phyloP scores from a whole-genome alignment of 2,797 vertebrate genomes.

The Podarcis siculus region DNA sequence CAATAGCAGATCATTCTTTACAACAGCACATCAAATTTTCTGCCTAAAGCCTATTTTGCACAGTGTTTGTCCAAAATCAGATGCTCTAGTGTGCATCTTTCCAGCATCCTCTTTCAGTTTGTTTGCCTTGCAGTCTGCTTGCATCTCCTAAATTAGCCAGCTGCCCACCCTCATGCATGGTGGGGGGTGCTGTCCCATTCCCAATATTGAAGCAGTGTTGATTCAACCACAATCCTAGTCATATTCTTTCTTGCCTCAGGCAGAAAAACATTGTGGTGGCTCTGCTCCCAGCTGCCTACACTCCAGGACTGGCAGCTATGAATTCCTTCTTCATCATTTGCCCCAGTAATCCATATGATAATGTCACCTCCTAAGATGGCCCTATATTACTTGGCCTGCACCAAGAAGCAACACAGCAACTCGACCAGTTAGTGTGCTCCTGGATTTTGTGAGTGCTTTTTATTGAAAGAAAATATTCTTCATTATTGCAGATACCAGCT shows the following conservation, averaged over 20 bases:
- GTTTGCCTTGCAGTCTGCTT: too few relatives aligned
- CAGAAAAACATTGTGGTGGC: background rate
- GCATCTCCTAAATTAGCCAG: background rate
- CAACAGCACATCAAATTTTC: background rate
- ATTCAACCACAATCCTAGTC: background rate
- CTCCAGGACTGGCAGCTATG: background rate
- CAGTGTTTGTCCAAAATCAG: background rate
- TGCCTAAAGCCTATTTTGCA: background rate
- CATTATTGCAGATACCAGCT: constrained; percentile 40
- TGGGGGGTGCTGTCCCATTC: background rate
- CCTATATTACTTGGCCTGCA: background rate
- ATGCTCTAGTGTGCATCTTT: background rate
- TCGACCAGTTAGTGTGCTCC: background rate
- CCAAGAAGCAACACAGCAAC: background rate
- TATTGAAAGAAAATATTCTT: background rate
- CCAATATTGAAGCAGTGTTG: background rate
- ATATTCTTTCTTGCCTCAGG: background rate
- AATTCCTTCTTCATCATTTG: background rate
- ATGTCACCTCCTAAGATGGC: background rate
- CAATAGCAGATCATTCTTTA: background rate
- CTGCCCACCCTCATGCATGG: too few relatives aligned
- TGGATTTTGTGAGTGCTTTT: constrained; percentile 17
- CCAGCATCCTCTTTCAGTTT: background rate
- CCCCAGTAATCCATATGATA: background rate
- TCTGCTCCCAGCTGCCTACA: background rate